Evolutionary conservation across 2,797 vertebrate genomes (phyloP).

Genomic region (Ptychadena robeensis): DNA sequence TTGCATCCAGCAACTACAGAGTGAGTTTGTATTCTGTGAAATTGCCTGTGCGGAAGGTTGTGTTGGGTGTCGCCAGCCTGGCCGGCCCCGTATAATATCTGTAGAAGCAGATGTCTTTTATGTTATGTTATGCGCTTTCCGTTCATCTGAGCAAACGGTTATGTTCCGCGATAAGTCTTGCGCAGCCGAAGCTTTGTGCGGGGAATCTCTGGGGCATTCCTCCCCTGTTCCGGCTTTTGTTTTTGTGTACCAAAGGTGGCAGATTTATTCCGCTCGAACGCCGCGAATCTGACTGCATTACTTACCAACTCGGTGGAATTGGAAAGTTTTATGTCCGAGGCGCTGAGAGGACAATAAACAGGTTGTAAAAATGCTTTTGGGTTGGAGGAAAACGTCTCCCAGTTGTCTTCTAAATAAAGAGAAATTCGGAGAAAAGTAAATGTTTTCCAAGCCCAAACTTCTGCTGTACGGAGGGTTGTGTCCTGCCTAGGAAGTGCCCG

Average conservation of each 20-base stretch:
- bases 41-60: not conserved
- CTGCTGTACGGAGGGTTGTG: not conserved
- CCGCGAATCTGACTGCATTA: slow-evolving; percentile 2
- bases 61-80: not conserved
- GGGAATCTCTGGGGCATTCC: slow-evolving; percentile 15
- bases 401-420: slow-evolving; percentile 30
- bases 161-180: slow-evolving; percentile 36
- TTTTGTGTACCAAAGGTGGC: slow-evolving; percentile 2
- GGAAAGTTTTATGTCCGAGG: slow-evolving; percentile 25
- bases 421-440: not conserved
- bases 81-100: not conserved
- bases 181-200: slow-evolving; percentile 6
- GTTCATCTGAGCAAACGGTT: slow-evolving; percentile 1
- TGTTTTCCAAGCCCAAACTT: not conserved
- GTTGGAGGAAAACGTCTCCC: slow-evolving; percentile 36
- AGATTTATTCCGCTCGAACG: slow-evolving; percentile 30
- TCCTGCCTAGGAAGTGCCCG: no score
- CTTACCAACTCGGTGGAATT: not conserved
- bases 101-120: slow-evolving; percentile 16
- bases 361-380: slow-evolving; percentile 49
- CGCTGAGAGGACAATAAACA: slow-evolving; percentile 19
- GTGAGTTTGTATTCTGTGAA: not conserved
- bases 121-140: not conserved
- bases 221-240: not conserved
- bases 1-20: not conserved